Percentiles rank a stretch among this genome's conserved stretches.
phyloP scores from a whole-genome alignment of 2,888 invertebrate genomes.

The Lamproptera curius region DNA sequence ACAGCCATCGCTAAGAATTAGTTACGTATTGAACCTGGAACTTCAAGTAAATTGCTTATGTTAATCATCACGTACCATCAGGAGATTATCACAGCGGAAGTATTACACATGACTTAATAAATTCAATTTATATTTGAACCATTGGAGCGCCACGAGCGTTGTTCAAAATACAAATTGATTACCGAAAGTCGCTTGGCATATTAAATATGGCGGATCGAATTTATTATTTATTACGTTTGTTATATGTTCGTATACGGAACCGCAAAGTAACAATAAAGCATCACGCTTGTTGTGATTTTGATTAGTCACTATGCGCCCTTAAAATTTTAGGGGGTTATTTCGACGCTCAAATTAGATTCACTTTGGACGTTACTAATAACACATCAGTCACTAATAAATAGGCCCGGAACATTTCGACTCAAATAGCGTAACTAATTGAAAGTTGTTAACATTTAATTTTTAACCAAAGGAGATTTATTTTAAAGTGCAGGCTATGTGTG shows the following conservation, averaged over 20 bases:
- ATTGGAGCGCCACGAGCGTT: slow-evolving; percentile 11
- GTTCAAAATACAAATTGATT: slow-evolving; percentile 1
- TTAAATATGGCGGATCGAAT: slow-evolving; percentile 4
- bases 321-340: slow-evolving; percentile 58
- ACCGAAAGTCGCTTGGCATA: slow-evolving; percentile 6
- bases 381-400: slow-evolving; percentile 23
- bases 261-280: slow-evolving; percentile 23
- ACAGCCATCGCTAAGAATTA: no score
- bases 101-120: background rate
- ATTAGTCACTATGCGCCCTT: slow-evolving; percentile 62
- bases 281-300: slow-evolving; percentile 34
- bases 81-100: background rate
- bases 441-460: no score
- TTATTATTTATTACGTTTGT: background rate
- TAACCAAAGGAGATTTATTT: no score
- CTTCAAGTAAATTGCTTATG: no score
- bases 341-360: slow-evolving; percentile 63
- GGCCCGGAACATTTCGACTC: slow-evolving; percentile 6
- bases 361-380: slow-evolving; percentile 36
- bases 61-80: background rate
- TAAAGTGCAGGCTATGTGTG: no score
- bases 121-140: slow-evolving; percentile 4
- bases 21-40: no score
- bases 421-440: background rate
- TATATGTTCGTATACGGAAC: slow-evolving; percentile 26